Percentiles rank a stretch among this genome's conserved stretches.
These are phyloP conservation scores for Podocnemis expansa DNA, from an alignment of 2,113 vertebrate species.

Conservation along the genomic window DNA sequence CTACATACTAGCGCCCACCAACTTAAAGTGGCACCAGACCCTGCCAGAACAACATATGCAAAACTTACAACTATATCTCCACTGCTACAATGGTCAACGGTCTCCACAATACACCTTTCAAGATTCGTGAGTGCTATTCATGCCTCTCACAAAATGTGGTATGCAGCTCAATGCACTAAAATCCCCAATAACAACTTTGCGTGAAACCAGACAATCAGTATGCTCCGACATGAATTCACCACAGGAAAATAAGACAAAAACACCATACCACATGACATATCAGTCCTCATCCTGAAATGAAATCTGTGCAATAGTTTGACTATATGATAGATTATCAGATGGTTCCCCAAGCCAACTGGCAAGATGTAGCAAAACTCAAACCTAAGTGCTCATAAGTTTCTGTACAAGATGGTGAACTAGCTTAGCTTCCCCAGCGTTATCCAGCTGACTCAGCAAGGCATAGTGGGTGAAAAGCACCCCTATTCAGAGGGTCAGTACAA, in stretches of 20 bases:
- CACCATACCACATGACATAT: background rate
- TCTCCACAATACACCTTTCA: background rate
- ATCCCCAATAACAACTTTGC: background rate
- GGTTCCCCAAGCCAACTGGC: background rate
- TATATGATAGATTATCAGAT: background rate
- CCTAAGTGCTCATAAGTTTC: background rate
- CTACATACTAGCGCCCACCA: background rate
- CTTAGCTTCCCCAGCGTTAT: background rate
- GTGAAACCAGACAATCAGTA: background rate
- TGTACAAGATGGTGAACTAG: background rate
- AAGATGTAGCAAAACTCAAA: background rate
- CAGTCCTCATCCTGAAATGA: background rate
- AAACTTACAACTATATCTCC: background rate
- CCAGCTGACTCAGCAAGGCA: fast-evolving
- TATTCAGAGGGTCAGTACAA: background rate
- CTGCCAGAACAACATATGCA: background rate
- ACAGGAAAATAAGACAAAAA: background rate
- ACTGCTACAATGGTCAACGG: background rate
- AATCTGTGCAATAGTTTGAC: background rate
- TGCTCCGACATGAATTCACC: background rate
- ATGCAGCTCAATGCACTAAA: background rate
- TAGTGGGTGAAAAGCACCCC: background rate
- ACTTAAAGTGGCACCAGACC: background rate
- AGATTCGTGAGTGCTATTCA: background rate
- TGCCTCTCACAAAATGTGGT: background rate